Evolutionary conservation across 2,888 invertebrate genomes (phyloP).

Genomic region (Tinea semifulvella): DNA sequence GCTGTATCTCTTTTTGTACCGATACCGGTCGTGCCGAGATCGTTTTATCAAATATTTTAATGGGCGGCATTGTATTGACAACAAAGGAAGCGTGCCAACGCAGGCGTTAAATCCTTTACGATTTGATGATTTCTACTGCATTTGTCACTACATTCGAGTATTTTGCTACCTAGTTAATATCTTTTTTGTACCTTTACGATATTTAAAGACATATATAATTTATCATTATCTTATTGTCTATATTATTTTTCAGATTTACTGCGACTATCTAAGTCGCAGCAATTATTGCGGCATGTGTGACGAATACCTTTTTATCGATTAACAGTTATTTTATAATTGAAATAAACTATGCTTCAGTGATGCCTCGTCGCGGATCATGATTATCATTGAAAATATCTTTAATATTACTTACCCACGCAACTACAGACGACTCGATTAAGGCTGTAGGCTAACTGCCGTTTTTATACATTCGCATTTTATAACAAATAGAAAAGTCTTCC

Average conservation of each 20-base stretch:
- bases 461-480: too few relatives aligned
- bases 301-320: conserved; percentile 3
- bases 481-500: too few relatives aligned
- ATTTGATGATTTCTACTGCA: conserved; percentile 55
- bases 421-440: neutral
- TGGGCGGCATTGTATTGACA: conserved; percentile 60
- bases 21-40: conserved; percentile 26
- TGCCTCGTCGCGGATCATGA: conserved; percentile 9
- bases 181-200: neutral
- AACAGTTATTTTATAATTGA: conserved; percentile 11
- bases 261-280: too few relatives aligned
- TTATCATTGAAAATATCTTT: conserved; percentile 11
- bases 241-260: neutral
- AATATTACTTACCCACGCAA: conserved; percentile 12
- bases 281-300: conserved; percentile 11
- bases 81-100: conserved; percentile 65
- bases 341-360: conserved; percentile 10
- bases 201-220: neutral
- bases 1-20: conserved; percentile 59
- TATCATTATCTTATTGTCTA: neutral
- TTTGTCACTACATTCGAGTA: conserved; percentile 47
- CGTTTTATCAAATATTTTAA: conserved; percentile 65
- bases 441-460: too few relatives aligned
- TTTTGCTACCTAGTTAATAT: conserved; percentile 7
- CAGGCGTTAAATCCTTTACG: conserved; percentile 68